Conservation (phyloP, 2,113 vertebrate genomes). For the Theristicus caerulescens region DNA sequence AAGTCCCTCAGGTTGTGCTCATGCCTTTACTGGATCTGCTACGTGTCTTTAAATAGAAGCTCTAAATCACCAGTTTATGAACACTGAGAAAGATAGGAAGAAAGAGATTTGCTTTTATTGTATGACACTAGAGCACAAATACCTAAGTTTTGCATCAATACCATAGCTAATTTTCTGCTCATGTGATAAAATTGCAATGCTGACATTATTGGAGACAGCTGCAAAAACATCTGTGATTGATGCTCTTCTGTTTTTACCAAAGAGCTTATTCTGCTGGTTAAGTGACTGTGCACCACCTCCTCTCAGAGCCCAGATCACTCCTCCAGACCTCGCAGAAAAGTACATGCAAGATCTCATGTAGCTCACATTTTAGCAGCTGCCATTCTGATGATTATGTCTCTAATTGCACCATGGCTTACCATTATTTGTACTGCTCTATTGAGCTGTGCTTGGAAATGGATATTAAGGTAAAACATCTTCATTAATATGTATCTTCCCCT, state of each 20-base stretch:
- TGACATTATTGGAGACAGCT: not conserved
- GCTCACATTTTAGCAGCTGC: not conserved
- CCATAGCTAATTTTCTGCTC: not conserved
- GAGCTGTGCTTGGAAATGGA: not conserved
- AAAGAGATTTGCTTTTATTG: not conserved
- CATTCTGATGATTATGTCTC: not conserved
- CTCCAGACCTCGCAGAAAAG: not conserved
- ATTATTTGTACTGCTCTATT: not conserved
- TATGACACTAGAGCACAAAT: not conserved
- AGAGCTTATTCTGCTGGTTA: not conserved
- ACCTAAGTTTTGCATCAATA: not conserved
- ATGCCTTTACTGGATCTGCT: not conserved
- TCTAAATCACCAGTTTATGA: slow-evolving; percentile 14
- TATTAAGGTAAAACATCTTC: not conserved
- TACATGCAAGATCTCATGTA: not conserved
- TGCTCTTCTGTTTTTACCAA: not conserved
- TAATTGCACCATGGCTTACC: not conserved
- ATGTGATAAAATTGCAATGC: not conserved
- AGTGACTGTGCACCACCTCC: not conserved
- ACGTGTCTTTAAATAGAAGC: not conserved
- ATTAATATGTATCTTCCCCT: not conserved
- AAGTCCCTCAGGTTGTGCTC: slow-evolving; percentile 34
- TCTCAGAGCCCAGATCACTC: not conserved
- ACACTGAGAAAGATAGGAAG: not conserved
- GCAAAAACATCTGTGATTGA: not conserved